Evolutionary conservation across 2,888 invertebrate genomes (phyloP).

Genomic region (Thereva unica): DNA sequence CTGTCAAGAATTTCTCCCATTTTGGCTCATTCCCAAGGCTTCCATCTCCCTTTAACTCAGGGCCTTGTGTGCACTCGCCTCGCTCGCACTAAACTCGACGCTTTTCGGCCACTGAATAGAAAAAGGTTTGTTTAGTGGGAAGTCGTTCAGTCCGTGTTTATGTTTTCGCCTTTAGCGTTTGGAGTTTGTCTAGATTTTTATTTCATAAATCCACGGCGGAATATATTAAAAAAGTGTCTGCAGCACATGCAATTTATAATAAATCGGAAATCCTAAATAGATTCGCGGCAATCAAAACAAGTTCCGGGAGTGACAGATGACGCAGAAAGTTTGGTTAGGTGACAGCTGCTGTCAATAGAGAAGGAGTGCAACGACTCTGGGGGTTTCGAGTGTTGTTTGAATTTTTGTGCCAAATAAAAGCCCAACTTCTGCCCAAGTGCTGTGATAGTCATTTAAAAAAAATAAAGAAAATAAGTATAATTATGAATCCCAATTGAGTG

Average conservation of each 20-base stretch:
- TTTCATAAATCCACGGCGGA: neutral
- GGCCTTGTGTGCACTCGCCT: conserved; percentile 11
- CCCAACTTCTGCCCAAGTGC: conserved; percentile 7
- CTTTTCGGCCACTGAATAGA: conserved; percentile 44
- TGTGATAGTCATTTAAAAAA: conserved; percentile 8
- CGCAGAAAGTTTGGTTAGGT: conserved; percentile 40
- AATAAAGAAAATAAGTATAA: neutral
- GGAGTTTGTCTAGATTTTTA: conserved; percentile 14
- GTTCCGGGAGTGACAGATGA: conserved; percentile 39
- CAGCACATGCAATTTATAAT: neutral
- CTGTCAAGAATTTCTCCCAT: conserved; percentile 27
- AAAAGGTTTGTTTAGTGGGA: conserved; percentile 48
- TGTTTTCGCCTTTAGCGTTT: conserved; percentile 43
- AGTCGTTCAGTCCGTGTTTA: conserved; percentile 50
- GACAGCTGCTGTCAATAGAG: conserved; percentile 39
- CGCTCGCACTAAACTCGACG: conserved; percentile 39
- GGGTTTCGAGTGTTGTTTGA: conserved; percentile 16
- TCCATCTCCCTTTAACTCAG: conserved; percentile 4
- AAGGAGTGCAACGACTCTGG: conserved; percentile 21
- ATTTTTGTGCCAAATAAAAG: conserved; percentile 19
- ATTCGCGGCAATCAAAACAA: conserved; percentile 22
- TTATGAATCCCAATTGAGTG: conserved; percentile 3
- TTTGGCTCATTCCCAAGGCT: conserved; percentile 19
- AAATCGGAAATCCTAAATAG: neutral
- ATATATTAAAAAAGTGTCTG: neutral